Conservation (phyloP, 2,113 vertebrate species). For the Neodontobutis hainanensis region DNA sequence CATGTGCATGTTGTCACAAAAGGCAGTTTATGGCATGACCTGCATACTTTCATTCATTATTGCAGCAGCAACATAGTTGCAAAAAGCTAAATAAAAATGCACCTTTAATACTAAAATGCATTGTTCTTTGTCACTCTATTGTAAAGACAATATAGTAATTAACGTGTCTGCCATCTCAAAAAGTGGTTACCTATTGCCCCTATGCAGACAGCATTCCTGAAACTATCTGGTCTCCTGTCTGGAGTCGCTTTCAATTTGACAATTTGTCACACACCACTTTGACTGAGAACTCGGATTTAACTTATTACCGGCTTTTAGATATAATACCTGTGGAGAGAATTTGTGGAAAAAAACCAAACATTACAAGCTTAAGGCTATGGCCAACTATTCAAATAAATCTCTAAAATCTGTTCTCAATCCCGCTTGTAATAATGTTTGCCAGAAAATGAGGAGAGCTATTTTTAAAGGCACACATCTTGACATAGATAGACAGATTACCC, state of each 20-base stretch:
- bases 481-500: background rate
- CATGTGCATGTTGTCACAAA: no score
- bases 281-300: background rate
- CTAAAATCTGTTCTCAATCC: conserved; percentile 68
- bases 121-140: background rate
- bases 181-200: no score
- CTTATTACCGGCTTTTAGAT: no score
- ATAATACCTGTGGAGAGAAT: no score
- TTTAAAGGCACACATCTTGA: conserved; percentile 13
- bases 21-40: no score
- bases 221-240: conserved; percentile 32
- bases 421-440: conserved; percentile 37
- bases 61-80: no score
- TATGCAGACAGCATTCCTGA: conserved; percentile 29
- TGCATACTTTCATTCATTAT: no score
- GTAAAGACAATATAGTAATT: background rate
- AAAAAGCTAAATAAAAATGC: background rate
- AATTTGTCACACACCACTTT: conserved; percentile 18
- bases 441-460: background rate
- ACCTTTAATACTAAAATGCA: no score
- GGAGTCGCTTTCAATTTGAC: conserved; percentile 31
- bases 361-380: conserved; percentile 46
- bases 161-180: no score
- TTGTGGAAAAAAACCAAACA: no score
- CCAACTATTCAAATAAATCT: conserved; percentile 67